Evolutionary conservation across 2,113 vertebrate species (phyloP).

Genomic region (Morone saxatilis): DNA sequence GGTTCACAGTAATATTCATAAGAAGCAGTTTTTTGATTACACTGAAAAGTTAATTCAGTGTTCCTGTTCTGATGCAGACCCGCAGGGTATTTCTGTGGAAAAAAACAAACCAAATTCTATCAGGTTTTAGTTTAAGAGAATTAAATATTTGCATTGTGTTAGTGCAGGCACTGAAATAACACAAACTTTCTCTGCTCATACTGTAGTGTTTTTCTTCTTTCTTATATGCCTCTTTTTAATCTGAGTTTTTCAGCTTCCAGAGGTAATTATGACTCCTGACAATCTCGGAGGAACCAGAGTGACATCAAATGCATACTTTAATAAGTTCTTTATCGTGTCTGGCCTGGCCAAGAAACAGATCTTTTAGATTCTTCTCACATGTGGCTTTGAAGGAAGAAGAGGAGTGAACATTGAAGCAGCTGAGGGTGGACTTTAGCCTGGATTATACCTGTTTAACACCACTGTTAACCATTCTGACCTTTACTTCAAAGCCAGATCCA

Average conservation of each 20-base stretch:
- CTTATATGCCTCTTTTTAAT: not conserved
- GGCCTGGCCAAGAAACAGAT: not conserved
- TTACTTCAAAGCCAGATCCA: constrained; percentile 8
- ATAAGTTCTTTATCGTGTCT: not conserved
- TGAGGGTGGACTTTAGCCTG: not conserved
- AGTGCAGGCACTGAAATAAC: constrained; percentile 8
- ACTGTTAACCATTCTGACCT: not conserved
- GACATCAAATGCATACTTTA: constrained; percentile 13
- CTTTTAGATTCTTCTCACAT: constrained; percentile 16
- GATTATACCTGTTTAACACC: not conserved
- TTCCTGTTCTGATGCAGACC: not conserved
- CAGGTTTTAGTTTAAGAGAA: not conserved
- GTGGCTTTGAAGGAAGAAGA: constrained; percentile 27
- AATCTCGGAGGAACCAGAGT: constrained; percentile 12
- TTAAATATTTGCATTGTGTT: constrained; percentile 3
- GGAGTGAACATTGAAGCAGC: constrained; percentile 21
- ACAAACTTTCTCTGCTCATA: not conserved
- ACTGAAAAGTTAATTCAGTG: not conserved
- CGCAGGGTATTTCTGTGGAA: constrained; percentile 4
- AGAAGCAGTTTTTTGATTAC: not conserved
- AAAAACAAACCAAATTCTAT: not conserved
- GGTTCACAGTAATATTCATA: constrained; percentile 24
- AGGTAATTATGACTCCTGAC: constrained; percentile 35
- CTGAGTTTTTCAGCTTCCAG: constrained; percentile 24
- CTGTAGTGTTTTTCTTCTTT: not conserved